phyloP scores from a whole-genome alignment of 2,113 vertebrate species.

The Eulemur macaco region DNA sequence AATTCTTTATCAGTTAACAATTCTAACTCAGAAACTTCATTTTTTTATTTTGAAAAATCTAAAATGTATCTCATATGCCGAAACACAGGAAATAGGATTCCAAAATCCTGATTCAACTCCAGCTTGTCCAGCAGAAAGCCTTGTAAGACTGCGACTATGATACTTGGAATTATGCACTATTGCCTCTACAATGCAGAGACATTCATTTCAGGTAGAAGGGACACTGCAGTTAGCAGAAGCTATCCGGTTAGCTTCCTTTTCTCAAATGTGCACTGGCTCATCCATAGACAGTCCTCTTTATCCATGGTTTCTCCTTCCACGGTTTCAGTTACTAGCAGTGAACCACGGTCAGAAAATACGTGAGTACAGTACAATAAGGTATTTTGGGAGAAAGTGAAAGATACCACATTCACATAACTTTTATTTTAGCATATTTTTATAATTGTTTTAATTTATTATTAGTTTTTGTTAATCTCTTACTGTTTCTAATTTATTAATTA shows the following conservation, averaged over 20 bases:
- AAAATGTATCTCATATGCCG: background rate
- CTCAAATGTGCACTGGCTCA: background rate
- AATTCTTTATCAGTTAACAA: conserved; percentile 30
- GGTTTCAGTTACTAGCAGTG: background rate
- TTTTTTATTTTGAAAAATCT: conserved; percentile 8
- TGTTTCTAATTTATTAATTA: background rate
- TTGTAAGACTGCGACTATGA: background rate
- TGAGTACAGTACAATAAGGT: background rate
- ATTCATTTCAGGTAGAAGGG: background rate
- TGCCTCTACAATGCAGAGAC: background rate
- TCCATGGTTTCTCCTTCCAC: background rate
- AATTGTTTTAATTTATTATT: background rate
- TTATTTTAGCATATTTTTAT: background rate
- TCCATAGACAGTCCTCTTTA: background rate
- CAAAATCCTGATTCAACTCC: background rate
- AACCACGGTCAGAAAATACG: background rate
- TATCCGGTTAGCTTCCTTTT: background rate
- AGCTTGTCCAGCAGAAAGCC: background rate
- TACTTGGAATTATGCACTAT: background rate
- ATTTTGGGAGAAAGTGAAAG: background rate
- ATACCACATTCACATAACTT: background rate
- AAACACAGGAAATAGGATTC: background rate
- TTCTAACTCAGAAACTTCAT: background rate
- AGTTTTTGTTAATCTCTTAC: background rate
- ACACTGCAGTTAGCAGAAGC: background rate